These are phyloP conservation scores for Pollenia amentaria DNA, from an alignment of 2,888 invertebrate species.

Conservation along the genomic window DNA sequence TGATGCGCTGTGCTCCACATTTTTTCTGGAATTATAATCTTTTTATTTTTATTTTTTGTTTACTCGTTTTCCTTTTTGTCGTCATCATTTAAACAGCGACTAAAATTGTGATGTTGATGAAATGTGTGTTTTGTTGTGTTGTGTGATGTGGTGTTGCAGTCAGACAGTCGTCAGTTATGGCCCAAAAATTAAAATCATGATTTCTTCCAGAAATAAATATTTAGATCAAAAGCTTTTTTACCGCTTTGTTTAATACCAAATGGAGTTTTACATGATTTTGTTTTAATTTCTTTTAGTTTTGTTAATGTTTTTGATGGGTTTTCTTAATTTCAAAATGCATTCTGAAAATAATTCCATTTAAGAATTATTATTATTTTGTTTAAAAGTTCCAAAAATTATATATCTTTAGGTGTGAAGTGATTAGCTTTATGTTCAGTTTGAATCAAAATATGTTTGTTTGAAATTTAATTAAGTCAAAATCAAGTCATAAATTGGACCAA, in stretches of 20 bases:
- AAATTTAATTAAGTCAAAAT: too few species aligned
- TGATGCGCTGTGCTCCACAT: constrained; percentile 34
- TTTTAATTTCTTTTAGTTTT: constrained; percentile 7
- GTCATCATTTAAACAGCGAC: constrained; percentile 47
- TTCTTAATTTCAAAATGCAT: constrained; percentile 4
- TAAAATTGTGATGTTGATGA: constrained; percentile 24
- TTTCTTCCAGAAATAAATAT: constrained; percentile 44
- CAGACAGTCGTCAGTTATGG: constrained; percentile 45
- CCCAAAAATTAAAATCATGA: constrained; percentile 53
- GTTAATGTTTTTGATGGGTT: constrained; percentile 35
- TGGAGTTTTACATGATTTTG: constrained; percentile 30
- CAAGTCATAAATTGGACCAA: too few species aligned
- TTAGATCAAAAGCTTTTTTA: constrained; percentile 61
- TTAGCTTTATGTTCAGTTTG: too few species aligned
- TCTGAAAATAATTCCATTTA: not conserved
- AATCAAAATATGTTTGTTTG: too few species aligned
- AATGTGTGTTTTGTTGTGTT: constrained; percentile 24
- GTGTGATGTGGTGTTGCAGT: not conserved
- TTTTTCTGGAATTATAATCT: not conserved
- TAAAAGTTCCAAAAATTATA: not conserved
- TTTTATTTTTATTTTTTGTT: not conserved
- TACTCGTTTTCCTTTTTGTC: constrained; percentile 35
- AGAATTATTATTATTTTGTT: not conserved
- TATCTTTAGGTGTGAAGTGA: not conserved
- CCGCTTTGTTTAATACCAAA: constrained; percentile 51